phyloP scores from a whole-genome alignment of 1,140 invertebrate species.

The Tetramorium simillimum region DNA sequence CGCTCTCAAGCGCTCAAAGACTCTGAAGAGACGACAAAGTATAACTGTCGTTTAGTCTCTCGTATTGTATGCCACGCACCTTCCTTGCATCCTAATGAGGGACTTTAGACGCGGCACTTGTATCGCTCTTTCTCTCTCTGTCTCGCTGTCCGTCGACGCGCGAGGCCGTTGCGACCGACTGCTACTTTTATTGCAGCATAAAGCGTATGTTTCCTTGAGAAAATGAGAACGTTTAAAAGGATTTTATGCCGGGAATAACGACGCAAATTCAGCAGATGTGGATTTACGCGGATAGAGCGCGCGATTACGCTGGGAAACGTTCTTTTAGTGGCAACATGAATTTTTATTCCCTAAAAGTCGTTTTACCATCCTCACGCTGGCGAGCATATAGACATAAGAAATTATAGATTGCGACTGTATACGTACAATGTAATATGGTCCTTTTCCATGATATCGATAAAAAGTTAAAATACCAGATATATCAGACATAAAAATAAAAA shows the following conservation, averaged over 20 bases:
- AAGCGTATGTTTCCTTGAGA: constrained; percentile 38
- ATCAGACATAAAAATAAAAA: neutral
- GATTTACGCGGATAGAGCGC: constrained; percentile 43
- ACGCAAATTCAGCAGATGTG: constrained; percentile 51
- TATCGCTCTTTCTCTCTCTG: neutral
- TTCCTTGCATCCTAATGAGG: constrained; percentile 53
- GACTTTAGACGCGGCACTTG: constrained; percentile 28
- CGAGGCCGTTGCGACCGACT: neutral
- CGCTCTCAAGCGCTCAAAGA: constrained; percentile 31
- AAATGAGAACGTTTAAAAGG: constrained; percentile 54
- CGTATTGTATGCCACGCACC: constrained; percentile 34
- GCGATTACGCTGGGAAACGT: constrained; percentile 43
- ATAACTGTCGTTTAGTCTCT: constrained; percentile 52
- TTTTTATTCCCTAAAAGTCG: constrained; percentile 48
- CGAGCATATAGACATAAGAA: neutral
- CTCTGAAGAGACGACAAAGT: constrained; percentile 40
- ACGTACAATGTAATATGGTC: neutral
- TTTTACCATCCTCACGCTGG: neutral
- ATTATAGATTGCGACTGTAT: neutral
- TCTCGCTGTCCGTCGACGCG: neutral
- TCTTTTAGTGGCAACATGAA: constrained; percentile 55
- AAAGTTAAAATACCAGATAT: neutral
- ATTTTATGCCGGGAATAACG: constrained; percentile 50
- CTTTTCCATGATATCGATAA: neutral
- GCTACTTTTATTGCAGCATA: constrained; percentile 41